A percentile compares a stretch with the other conserved stretches of the same genome.
Evolutionary conservation across 2,888 invertebrate species (phyloP).

Genomic region (Lasius platythorax): DNA sequence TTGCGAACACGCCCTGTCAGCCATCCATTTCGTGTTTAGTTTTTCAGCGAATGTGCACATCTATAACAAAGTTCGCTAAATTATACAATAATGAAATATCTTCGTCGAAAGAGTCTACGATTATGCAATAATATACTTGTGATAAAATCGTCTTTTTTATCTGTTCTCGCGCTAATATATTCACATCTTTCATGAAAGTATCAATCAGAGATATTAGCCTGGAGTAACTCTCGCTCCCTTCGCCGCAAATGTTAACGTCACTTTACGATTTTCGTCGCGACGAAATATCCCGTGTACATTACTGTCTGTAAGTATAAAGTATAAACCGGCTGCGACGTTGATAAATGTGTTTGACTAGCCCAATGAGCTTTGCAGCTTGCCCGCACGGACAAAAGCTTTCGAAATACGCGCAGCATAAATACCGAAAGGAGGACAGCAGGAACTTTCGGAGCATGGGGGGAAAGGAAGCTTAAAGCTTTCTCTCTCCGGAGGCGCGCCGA

Average conservation of each 20-base stretch:
- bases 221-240: not conserved
- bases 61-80: constrained; percentile 40
- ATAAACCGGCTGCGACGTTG: constrained; percentile 54
- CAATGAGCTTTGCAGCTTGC: constrained; percentile 68
- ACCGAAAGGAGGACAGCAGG: constrained; percentile 68
- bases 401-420: constrained; percentile 72
- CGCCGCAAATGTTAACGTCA: constrained; percentile 11
- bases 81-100: constrained; percentile 9
- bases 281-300: constrained; percentile 31
- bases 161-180: not conserved
- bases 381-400: constrained; percentile 70
- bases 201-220: not conserved
- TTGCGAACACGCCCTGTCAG: not conserved
- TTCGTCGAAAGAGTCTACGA: not conserved
- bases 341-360: constrained; percentile 73
- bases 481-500: constrained; percentile 28
- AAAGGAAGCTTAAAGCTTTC: constrained; percentile 64
- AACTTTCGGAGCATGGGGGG: constrained; percentile 61
- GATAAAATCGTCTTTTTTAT: not conserved
- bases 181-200: not conserved
- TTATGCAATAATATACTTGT: not conserved
- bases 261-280: constrained; percentile 5
- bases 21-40: constrained; percentile 39
- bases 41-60: constrained; percentile 55
- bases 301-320: constrained; percentile 32